A percentile compares a stretch with the other conserved stretches of the same genome.
phyloP scores from a whole-genome alignment of 2,797 vertebrate species.

The Sparus aurata region DNA sequence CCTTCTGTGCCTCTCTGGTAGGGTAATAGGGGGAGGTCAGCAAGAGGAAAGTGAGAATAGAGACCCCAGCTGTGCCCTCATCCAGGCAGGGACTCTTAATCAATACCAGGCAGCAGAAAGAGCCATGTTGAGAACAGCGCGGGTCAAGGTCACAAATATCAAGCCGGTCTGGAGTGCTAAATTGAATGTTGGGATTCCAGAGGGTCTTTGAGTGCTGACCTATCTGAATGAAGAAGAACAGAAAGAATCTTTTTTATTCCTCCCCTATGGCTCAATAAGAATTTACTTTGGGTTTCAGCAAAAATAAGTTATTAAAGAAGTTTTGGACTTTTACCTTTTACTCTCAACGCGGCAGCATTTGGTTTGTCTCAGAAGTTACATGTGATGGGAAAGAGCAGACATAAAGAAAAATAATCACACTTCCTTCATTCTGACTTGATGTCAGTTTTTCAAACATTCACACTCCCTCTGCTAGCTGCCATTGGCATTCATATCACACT shows the following conservation, averaged over 20 bases:
- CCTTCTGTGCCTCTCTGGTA: not conserved
- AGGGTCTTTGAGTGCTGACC: constrained; percentile 44
- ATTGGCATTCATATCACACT: constrained; percentile 73
- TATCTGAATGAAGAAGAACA: constrained; percentile 36
- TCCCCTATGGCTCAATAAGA: not conserved
- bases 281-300: constrained; percentile 20
- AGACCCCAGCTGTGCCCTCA: constrained; percentile 70
- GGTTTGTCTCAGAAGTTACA: not conserved
- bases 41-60: constrained; percentile 56
- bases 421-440: constrained; percentile 23
- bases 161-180: constrained; percentile 49
- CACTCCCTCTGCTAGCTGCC: constrained; percentile 7
- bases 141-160: constrained; percentile 67
- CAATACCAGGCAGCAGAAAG: constrained; percentile 64
- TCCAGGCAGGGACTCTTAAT: constrained; percentile 64
- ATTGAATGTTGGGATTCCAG: constrained; percentile 61
- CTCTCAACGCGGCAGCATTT: not conserved
- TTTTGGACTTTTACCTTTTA: constrained; percentile 21
- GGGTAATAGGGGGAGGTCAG: constrained; percentile 54
- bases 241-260: constrained; percentile 38
- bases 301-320: constrained; percentile 17
- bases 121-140: constrained; percentile 38
- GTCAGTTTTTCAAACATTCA: constrained; percentile 41
- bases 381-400: constrained; percentile 26
- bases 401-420: constrained; percentile 19